These are phyloP conservation scores for Columba janthina DNA, from an alignment of 2,113 vertebrate genomes.

Conservation along the genomic window DNA sequence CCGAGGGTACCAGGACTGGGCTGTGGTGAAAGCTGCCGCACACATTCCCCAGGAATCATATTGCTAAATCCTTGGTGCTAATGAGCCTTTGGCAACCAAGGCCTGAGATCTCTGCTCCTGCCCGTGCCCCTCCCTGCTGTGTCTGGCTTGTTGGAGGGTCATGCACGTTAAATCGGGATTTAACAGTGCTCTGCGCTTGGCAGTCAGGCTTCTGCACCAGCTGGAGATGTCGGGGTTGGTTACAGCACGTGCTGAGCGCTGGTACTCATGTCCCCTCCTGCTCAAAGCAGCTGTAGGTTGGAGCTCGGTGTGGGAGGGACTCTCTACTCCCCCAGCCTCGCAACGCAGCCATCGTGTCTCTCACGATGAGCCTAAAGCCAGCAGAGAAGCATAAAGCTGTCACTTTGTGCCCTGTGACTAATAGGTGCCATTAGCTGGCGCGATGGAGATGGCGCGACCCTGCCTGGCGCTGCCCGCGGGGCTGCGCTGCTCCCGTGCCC, in stretches of 20 bases:
- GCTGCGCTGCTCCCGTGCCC: not conserved
- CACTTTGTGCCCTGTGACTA: not conserved
- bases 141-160: not conserved
- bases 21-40: not conserved
- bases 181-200: not conserved
- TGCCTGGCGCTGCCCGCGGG: not conserved
- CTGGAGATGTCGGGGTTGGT: not conserved
- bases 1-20: not conserved
- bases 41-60: fast-evolving
- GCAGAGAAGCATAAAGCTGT: fast-evolving
- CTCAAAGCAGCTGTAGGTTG: fast-evolving
- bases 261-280: not conserved
- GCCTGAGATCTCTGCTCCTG: not conserved
- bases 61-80: not conserved
- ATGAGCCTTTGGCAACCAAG: not conserved
- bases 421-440: fast-evolving
- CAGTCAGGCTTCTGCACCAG: not conserved
- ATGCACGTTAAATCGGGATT: fast-evolving
- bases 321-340: fast-evolving
- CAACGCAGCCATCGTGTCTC: fast-evolving
- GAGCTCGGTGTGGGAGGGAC: fast-evolving
- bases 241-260: fast-evolving
- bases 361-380: fast-evolving
- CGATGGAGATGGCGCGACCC: not conserved
- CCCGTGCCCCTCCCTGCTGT: not conserved